Evolutionary conservation across 2,888 invertebrate species (phyloP), one percentile per base, ranked within the genome.

Genomic region (Acholoe squamosa): DNA sequence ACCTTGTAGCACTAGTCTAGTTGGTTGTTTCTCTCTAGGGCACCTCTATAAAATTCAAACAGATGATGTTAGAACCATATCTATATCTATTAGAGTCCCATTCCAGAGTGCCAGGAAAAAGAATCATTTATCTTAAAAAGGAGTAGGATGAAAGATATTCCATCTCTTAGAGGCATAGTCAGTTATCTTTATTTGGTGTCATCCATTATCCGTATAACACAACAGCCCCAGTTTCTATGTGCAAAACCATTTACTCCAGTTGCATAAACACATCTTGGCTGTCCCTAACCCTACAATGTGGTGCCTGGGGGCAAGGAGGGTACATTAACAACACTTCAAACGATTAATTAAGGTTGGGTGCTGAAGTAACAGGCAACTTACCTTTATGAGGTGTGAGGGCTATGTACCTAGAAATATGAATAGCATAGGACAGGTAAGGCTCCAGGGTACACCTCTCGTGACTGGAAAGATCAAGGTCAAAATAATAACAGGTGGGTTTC

Each of bases 271-370:
- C 28, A n/a, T 1, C 16, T 71, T 71, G 71, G 71, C 25, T 22
- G 28, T n/a, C 28, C 31, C 12, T 28, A 71, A 71, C 71, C 14
- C 71, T 25, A 71, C 28, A 14, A 28, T 25, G 10, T 43, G 43
- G 43, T 43, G 71, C 71, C 71, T 71, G 5, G 71, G 71, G 71
- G 28, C 25, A 28, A 16, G 25, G 71, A n/a, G 28, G 14, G 28
- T 28, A 22, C 28, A 14, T 61, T 61, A 71, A 25, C 28, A 28
- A 28, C 71, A 71, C 71, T 71, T 71, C 71, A 71, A 71, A 71
- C 71, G 71, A 71, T 71, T 71, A 71, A 71, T 71, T 71, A 71
- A n/a, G 43, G 71, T 14, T 14, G 71, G 19, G 19, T 71, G 14
- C 71, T 25, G 28, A 28, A 28, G 71, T 71, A 71, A 71, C 71